phyloP scores from a whole-genome alignment of 2,888 invertebrate genomes.

The Cactoblastis cactorum region DNA sequence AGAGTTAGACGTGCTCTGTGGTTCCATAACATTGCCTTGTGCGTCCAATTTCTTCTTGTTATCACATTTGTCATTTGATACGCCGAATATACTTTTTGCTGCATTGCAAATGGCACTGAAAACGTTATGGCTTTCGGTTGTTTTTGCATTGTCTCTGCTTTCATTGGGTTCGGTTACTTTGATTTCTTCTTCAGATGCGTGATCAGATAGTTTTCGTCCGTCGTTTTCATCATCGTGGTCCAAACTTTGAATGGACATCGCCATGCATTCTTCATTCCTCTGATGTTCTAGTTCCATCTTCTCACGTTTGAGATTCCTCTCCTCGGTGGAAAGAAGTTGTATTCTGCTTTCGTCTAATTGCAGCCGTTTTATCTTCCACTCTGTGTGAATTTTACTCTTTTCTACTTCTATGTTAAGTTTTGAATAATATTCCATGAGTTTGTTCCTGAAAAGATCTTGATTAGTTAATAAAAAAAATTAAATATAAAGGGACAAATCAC shows the following conservation, averaged over 20 bases:
- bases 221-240: conserved; percentile 38
- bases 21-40: conserved; percentile 56
- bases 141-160: conserved; percentile 25
- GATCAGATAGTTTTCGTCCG: conserved; percentile 16
- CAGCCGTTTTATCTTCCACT: conserved; percentile 77
- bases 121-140: conserved; percentile 33
- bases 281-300: conserved; percentile 70
- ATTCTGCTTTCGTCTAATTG: conserved; percentile 66
- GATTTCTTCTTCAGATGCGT: conserved; percentile 22
- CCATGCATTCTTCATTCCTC: conserved; percentile 56
- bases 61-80: conserved; percentile 45
- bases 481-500: too few species aligned
- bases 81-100: conserved; percentile 57
- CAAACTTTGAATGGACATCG: conserved; percentile 54
- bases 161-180: conserved; percentile 25
- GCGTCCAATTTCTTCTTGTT: conserved; percentile 53
- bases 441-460: conserved; percentile 77
- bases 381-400: conserved; percentile 74
- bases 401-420: conserved; percentile 80
- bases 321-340: conserved; percentile 69
- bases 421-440: conserved; percentile 82
- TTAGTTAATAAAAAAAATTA: too few species aligned
- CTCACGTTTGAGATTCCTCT: conserved; percentile 76
- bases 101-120: conserved; percentile 58
- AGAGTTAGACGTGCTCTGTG: conserved; percentile 45